Evolutionary conservation across 2,888 invertebrate species (phyloP), one percentile per base, ranked within the genome.

Genomic region (Bhutanitis thaidina): DNA sequence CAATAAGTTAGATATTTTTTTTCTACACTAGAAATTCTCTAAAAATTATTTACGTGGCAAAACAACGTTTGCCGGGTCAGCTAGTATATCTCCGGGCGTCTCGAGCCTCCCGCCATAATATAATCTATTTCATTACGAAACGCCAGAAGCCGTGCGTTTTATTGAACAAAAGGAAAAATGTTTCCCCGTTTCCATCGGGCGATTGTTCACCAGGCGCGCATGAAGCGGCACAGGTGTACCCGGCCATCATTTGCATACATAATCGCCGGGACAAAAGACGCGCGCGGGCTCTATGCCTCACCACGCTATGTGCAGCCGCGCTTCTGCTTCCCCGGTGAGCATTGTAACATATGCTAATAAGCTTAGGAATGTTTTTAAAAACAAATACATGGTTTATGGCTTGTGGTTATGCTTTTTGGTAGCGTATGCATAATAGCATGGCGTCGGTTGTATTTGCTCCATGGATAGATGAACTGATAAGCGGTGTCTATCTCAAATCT

Each of bases 311-410:
- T 27, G 35, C 49, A 36, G 30, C 15, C 41, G 64, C 60, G 64
- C 64, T 74, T 69, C 71, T 77, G 78, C 74, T 68, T 61, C 71
- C 75, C 78, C 71, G 72, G 75, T 78, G 67, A 68, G 71, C 72
- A 80, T 84, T 84, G 78, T 82, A 73, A 75, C 77, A 77, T 75
- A 83, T 83, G 83, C 78, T 77, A 83, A 82, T 82, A 73, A 69
- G 77, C 70, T 79, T 76, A 69, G 74, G 72, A 76, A 78, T 75
- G 73, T 75, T 73, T 20, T 62, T 62, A 65, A 71, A 71, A 75
- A 71, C 65, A 70, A 67, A 69, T 62, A 60, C 44, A 34, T 20
- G 27, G n/a, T n/a, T n/a, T 40, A 13, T 35, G 38, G 12, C 10
- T 14, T 1, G 36, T 15, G 7, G 9, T 20, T 20, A 20, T 20